Evolutionary conservation across 2,113 vertebrate genomes (phyloP), one percentile per base, ranked within the genome.

Genomic region (Neomonachus schauinslandi): DNA sequence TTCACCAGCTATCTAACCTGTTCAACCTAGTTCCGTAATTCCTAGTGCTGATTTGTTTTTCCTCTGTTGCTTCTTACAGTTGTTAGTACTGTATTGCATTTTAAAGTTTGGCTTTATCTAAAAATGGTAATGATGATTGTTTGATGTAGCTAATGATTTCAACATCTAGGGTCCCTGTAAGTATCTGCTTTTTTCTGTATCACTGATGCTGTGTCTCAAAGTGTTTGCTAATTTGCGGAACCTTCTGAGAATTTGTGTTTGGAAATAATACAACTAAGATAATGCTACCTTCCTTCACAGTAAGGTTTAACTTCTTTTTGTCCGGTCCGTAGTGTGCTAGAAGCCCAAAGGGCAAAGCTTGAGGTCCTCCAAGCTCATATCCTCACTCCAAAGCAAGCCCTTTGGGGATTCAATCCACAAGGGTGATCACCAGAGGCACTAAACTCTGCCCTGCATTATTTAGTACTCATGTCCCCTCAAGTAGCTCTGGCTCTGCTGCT

Each of bases 221-320:
- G 9, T 94, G 36, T 15, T 82, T 69, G 59, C 42, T 28, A 26
- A n/a, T 79, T 31, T 71, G 19, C 22, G 55, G 22, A 83, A 67
- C 1, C 53, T 91, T 88, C 49, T 67, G 51, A 57, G 21, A 42
- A 91, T 51, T 74, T 65, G 36, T 76, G 74, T 89, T 90, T n/a
- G 76, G 71, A 91, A 95, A 42, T 80, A 91, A 91, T 18, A 92
- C 61, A 96, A 72, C 26, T 72, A 26, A 77, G 39, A 65, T 71
- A 61, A 46, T 61, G 59, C 33, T 59, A 61, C 42, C 59, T 86
- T 89, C 72, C 22, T 86, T 67, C 33, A 76, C 19, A 63, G 21
- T 22, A 15, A 87, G 24, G 59, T 55, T 86, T 59, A 87, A 31
- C 59, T 81, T 85, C 26, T 21, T n/a, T 72, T 2, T 31, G 12